A percentile compares a stretch with the other conserved stretches of the same genome.
Conservation (phyloP, 2,113 vertebrate genomes). For the Nyctibius bracteatus region DNA sequence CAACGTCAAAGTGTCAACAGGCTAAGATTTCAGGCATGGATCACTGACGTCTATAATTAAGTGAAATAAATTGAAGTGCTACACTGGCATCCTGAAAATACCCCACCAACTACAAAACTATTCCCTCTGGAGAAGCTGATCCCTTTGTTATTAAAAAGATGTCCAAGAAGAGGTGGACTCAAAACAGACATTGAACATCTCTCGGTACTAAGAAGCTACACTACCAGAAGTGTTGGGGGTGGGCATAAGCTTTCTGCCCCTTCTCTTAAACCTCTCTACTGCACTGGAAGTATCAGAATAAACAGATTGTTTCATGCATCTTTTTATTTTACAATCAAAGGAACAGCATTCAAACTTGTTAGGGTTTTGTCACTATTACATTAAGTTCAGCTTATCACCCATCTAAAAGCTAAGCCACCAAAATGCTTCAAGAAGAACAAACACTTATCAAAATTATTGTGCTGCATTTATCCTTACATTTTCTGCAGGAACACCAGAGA, state of each 20-base stretch:
- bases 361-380: neutral
- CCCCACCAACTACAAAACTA: neutral
- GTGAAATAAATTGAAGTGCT: neutral
- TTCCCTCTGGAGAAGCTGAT: neutral
- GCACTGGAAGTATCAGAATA: neutral
- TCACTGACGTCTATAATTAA: neutral
- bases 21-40: neutral
- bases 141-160: neutral
- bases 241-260: neutral
- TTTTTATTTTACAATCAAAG: neutral
- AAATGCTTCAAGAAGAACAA: neutral
- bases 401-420: neutral
- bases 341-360: neutral
- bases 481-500: conserved; percentile 86
- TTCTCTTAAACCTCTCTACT: neutral
- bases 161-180: neutral
- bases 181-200: neutral
- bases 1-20: neutral
- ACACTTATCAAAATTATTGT: neutral
- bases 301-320: neutral
- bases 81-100: neutral
- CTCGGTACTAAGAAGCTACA: neutral
- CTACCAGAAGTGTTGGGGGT: neutral
- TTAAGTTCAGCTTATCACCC: neutral
- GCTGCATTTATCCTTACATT: conserved; percentile 77